Conservation (phyloP, 2,797 vertebrate genomes). For the Rhynchotus rufescens region DNA sequence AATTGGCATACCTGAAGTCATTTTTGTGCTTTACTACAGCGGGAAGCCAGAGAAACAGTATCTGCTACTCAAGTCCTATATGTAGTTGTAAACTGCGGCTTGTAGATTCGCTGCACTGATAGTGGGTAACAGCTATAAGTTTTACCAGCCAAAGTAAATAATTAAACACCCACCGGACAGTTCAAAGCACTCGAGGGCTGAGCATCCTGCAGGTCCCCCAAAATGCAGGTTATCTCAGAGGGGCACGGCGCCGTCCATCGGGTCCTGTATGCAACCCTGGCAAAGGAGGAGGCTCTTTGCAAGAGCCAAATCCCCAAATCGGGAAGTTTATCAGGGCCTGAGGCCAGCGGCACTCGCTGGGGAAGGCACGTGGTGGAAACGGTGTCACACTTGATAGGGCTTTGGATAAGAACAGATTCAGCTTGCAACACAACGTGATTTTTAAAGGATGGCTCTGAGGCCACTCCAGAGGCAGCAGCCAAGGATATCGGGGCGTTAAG, state of each 20-base stretch:
- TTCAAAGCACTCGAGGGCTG: conserved; percentile 36
- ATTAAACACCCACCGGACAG: not conserved
- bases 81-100: not conserved
- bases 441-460: not conserved
- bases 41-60: not conserved
- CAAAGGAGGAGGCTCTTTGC: not conserved
- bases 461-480: not conserved
- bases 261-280: not conserved
- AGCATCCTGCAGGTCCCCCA: not conserved
- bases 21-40: not conserved
- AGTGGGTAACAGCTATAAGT: not conserved
- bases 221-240: not conserved
- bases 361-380: not conserved
- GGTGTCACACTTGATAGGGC: not conserved
- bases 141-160: conserved; percentile 41
- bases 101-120: not conserved
- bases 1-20: not conserved
- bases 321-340: not conserved
- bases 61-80: not conserved
- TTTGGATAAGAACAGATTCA: not conserved
- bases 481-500: not conserved
- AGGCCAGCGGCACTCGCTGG: not conserved
- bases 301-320: not conserved
- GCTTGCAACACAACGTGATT: not conserved
- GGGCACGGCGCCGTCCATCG: not conserved